These are phyloP conservation scores for Holacanthella duospinosa DNA, from an alignment of 2,888 invertebrate species.

Conservation along the genomic window DNA sequence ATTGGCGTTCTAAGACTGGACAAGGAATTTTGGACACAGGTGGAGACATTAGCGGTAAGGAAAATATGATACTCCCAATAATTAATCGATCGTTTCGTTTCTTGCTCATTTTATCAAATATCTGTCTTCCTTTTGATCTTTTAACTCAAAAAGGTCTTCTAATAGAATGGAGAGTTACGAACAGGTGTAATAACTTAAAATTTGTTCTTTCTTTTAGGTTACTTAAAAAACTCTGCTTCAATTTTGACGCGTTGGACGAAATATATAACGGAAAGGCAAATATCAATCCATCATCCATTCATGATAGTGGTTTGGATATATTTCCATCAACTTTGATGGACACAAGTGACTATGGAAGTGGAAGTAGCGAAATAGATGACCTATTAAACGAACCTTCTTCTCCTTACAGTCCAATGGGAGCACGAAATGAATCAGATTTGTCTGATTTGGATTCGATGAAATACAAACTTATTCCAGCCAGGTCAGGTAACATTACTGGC, in stretches of 20 bases:
- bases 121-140: no score
- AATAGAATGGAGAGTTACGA: no score
- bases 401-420: no score
- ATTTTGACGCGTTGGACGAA: slow-evolving; percentile 13
- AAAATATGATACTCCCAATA: background rate
- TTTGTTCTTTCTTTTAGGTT: background rate
- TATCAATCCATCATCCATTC: slow-evolving; percentile 13
- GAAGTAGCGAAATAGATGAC: background rate
- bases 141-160: no score
- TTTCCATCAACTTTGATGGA: background rate
- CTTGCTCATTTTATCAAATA: background rate
- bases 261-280: slow-evolving; percentile 5
- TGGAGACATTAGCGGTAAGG: background rate
- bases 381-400: background rate
- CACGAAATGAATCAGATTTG: background rate
- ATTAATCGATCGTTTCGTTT: background rate
- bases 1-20: slow-evolving; percentile 4
- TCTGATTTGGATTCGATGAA: background rate
- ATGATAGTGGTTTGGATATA: background rate
- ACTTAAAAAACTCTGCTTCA: slow-evolving; percentile 7
- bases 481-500: no score
- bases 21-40: slow-evolving; percentile 9
- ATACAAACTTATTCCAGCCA: background rate
- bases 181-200: no score
- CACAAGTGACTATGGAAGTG: background rate